Evolutionary conservation across 2,113 vertebrate species (phyloP).

Genomic region (Piprites chloris): DNA sequence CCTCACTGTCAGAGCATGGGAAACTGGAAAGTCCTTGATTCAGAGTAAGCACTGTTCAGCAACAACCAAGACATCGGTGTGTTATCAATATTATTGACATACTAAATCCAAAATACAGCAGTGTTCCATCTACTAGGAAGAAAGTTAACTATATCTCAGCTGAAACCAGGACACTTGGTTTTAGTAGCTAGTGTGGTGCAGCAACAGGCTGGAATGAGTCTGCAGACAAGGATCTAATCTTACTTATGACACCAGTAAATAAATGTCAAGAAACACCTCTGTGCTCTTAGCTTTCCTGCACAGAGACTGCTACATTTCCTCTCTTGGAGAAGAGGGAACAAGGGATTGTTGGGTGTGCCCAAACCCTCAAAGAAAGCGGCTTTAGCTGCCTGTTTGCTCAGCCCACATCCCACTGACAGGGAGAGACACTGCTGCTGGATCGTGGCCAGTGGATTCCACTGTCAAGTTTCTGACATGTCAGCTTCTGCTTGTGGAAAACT

Average conservation of each 20-base stretch:
- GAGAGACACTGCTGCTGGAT: neutral
- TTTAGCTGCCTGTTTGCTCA: neutral
- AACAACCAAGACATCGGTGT: neutral
- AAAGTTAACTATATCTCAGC: neutral
- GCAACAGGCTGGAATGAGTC: neutral
- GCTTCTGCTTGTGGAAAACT: conserved; percentile 32
- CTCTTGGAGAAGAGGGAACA: neutral
- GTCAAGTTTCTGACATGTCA: neutral
- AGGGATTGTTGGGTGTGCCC: neutral
- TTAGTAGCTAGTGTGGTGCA: neutral
- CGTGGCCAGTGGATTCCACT: accelerated
- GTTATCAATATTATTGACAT: neutral
- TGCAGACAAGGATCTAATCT: neutral
- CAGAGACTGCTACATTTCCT: neutral
- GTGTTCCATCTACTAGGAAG: neutral
- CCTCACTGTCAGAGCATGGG: neutral
- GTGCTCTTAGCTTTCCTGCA: neutral
- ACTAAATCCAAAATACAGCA: neutral
- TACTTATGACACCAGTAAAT: neutral
- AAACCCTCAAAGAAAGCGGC: neutral
- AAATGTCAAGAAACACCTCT: neutral
- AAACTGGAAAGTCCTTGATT: neutral
- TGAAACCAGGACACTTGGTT: neutral
- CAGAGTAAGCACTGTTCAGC: neutral
- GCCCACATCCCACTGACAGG: neutral